Conservation (phyloP, 2,888 invertebrate species). For the Lasioglossum pauxillum region DNA sequence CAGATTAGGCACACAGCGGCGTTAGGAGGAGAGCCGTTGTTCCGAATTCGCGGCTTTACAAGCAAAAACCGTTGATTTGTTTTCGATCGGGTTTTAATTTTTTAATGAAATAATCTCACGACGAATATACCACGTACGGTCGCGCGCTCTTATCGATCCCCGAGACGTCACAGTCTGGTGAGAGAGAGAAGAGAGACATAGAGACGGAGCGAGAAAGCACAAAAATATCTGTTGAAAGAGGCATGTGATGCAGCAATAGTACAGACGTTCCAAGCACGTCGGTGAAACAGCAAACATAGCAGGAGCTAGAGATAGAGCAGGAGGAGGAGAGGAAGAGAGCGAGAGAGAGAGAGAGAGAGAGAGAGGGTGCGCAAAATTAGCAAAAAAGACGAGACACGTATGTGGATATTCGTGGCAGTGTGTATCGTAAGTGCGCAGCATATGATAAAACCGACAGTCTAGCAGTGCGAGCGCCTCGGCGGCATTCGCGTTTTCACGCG, state of each 20-base stretch:
- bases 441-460: constrained; percentile 84
- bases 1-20: constrained; percentile 67
- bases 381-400: constrained; percentile 66
- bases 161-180: neutral
- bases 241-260: constrained; percentile 6
- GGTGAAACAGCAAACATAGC: neutral
- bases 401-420: constrained; percentile 79
- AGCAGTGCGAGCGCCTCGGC: constrained; percentile 85
- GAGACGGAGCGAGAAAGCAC: neutral
- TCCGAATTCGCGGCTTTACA: constrained; percentile 79
- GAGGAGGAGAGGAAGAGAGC: neutral
- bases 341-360: neutral
- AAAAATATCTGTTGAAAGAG: constrained; percentile 7
- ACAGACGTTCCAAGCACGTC: neutral
- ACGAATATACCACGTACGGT: constrained; percentile 77
- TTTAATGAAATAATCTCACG: constrained; percentile 85
- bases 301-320: neutral
- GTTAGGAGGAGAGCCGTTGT: constrained; percentile 72
- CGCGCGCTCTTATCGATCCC: constrained; percentile 51
- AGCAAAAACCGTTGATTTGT: constrained; percentile 81
- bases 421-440: constrained; percentile 84
- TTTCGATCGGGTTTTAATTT: constrained; percentile 84
- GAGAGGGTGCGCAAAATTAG: neutral
- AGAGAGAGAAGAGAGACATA: constrained; percentile 20
- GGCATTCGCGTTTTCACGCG: constrained; percentile 82